phyloP scores from a whole-genome alignment of 2,113 vertebrate species.

The Corvus hawaiiensis region DNA sequence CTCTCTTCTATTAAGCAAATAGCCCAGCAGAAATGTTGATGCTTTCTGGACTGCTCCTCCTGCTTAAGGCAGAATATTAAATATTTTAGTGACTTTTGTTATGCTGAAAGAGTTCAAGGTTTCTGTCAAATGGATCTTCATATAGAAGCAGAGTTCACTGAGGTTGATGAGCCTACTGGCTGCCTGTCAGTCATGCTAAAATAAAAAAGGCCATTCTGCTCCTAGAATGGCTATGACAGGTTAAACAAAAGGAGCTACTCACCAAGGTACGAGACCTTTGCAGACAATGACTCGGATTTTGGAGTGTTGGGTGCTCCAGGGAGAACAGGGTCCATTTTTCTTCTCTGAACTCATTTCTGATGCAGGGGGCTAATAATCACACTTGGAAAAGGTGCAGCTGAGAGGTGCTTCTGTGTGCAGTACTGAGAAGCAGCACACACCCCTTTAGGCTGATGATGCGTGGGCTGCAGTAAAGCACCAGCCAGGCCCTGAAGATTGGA shows the following conservation, averaged over 20 bases:
- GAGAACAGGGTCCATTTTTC: background rate
- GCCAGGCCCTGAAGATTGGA: background rate
- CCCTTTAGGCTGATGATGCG: background rate
- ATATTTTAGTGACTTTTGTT: background rate
- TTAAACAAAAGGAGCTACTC: background rate
- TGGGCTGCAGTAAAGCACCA: background rate
- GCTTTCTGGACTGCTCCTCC: background rate
- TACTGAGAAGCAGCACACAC: accelerated
- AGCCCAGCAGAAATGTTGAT: background rate
- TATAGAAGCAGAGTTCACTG: background rate
- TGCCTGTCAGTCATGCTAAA: background rate
- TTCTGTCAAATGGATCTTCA: background rate
- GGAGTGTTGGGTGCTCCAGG: background rate
- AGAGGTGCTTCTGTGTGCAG: background rate
- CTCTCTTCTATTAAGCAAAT: background rate
- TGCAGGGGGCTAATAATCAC: background rate
- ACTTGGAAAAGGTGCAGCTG: background rate
- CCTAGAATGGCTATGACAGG: background rate
- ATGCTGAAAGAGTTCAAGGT: background rate
- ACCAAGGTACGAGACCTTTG: background rate
- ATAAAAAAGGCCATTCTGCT: background rate
- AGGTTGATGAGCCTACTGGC: background rate
- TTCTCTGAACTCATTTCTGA: background rate
- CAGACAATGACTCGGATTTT: background rate
- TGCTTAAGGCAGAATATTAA: background rate